Conservation (phyloP, 2,888 invertebrate genomes). For the Ormyrus nitidulus region DNA sequence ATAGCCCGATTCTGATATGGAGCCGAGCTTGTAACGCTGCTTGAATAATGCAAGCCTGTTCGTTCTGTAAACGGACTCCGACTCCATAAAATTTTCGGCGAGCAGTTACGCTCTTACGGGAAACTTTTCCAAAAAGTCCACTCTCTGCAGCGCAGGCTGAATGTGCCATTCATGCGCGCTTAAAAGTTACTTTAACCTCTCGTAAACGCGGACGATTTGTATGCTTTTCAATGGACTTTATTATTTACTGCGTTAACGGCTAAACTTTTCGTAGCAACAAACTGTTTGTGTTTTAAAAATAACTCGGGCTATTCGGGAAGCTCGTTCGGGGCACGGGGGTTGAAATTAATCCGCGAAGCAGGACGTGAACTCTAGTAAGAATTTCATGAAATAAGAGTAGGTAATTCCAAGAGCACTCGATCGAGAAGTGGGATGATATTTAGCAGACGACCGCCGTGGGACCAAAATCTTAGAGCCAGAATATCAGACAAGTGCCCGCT, state of each 20-base stretch:
- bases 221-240: not conserved
- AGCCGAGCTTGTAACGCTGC: constrained; percentile 21
- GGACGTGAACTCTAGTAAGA: constrained; percentile 26
- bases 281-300: too few relatives aligned
- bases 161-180: not conserved
- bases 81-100: constrained; percentile 21
- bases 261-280: too few relatives aligned
- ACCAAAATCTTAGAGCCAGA: constrained; percentile 18
- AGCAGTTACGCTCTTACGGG: not conserved
- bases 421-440: constrained; percentile 52
- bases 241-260: too few relatives aligned
- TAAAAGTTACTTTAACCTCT: not conserved
- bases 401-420: constrained; percentile 43
- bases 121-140: constrained; percentile 21
- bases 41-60: constrained; percentile 36
- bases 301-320: too few relatives aligned
- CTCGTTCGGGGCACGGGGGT: not conserved
- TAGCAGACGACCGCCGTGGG: constrained; percentile 56
- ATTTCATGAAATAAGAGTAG: constrained; percentile 48
- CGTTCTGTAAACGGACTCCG: constrained; percentile 23
- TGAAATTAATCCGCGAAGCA: constrained; percentile 23
- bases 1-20: constrained; percentile 10
- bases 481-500: constrained; percentile 26
- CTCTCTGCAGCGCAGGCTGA: not conserved
- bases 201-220: not conserved